These are phyloP conservation scores for Cotesia glomerata DNA, from an alignment of 1,140 invertebrate species.

Conservation along the genomic window DNA sequence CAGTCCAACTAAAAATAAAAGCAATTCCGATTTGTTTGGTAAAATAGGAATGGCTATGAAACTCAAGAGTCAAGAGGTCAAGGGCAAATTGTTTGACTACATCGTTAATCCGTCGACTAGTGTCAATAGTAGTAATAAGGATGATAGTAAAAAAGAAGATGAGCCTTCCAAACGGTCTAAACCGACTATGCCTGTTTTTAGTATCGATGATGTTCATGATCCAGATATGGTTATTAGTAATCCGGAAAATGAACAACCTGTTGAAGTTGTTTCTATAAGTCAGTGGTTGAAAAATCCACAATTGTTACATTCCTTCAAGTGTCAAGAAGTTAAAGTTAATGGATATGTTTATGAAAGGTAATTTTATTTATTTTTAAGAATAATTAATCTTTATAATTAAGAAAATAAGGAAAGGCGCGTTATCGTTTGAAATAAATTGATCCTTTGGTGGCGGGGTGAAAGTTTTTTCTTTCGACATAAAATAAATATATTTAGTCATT, in stretches of 20 bases:
- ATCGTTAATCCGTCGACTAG: conserved; percentile 84
- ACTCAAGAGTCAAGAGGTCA: conserved; percentile 89
- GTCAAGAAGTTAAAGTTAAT: conserved; percentile 89
- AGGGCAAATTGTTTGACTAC: conserved; percentile 92
- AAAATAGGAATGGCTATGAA: conserved; percentile 83
- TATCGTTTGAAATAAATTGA: no score
- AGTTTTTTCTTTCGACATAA: no score
- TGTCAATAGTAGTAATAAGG: conserved; percentile 49
- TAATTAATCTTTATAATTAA: no score
- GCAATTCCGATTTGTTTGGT: conserved; percentile 73
- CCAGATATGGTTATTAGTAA: conserved; percentile 57
- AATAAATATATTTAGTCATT: no score
- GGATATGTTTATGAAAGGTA: conserved; percentile 82
- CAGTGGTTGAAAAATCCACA: conserved; percentile 84
- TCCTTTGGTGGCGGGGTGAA: no score
- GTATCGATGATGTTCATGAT: conserved; percentile 92
- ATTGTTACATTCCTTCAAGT: conserved; percentile 84
- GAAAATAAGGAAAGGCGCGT: no score
- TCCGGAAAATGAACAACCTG: conserved; percentile 67
- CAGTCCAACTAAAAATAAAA: conserved; percentile 52
- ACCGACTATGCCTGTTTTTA: conserved; percentile 91
- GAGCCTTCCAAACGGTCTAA: conserved; percentile 87
- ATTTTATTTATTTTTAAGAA: conserved; percentile 28
- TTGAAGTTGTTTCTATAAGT: conserved; percentile 76
- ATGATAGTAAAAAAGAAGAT: conserved; percentile 71